A percentile compares a stretch with the other conserved stretches of the same genome.
phyloP scores from a whole-genome alignment of 2,797 vertebrate genomes.

The Cirrhinus molitorella region DNA sequence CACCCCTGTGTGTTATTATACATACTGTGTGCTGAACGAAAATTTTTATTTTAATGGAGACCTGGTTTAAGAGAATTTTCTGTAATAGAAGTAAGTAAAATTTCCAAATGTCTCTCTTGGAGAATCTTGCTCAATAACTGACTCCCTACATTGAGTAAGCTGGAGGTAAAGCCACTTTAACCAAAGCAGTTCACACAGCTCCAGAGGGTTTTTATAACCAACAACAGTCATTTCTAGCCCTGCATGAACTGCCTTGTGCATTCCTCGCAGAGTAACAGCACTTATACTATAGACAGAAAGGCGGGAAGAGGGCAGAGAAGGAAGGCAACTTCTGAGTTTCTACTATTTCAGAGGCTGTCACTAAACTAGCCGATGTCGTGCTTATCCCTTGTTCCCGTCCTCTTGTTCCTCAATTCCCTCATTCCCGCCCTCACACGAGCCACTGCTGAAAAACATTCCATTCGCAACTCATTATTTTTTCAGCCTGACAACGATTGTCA shows the following conservation, averaged over 20 bases:
- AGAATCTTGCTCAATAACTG: background rate
- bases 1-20: background rate
- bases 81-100: background rate
- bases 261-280: background rate
- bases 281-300: slow-evolving; percentile 33
- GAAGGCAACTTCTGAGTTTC: slow-evolving; percentile 17
- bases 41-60: background rate
- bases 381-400: slow-evolving; percentile 31
- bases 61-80: background rate
- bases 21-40: background rate
- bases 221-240: background rate
- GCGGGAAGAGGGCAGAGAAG: slow-evolving; percentile 18
- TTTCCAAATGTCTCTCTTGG: background rate
- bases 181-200: background rate
- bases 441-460: slow-evolving; percentile 69
- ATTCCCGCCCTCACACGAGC: slow-evolving; percentile 48
- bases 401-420: slow-evolving; percentile 39
- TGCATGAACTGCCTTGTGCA: slow-evolving; percentile 32
- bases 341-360: slow-evolving; percentile 41
- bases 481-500: slow-evolving; percentile 76
- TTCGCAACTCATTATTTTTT: slow-evolving; percentile 77
- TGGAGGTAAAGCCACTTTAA: background rate
- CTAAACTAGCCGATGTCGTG: slow-evolving; percentile 37
- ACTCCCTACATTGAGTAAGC: background rate
- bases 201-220: background rate